phyloP scores from a whole-genome alignment of 2,888 invertebrate species.

The Andrena minutula region DNA sequence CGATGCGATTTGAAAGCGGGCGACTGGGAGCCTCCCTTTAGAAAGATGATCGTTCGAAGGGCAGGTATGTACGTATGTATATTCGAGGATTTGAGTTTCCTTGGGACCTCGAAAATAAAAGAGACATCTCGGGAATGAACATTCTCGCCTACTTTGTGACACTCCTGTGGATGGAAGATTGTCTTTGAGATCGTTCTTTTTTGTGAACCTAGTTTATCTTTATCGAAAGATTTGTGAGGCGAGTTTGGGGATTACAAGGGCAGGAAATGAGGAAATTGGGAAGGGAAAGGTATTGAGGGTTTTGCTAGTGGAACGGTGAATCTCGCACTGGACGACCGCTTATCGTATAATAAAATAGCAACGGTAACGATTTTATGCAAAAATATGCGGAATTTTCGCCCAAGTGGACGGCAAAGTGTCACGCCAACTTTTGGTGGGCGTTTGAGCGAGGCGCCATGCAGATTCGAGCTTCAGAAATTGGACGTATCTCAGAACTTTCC shows the following conservation, averaged over 20 bases:
- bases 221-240: too few relatives aligned
- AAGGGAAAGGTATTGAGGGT: slow-evolving; percentile 3
- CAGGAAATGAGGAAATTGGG: slow-evolving; percentile 11
- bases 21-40: not conserved
- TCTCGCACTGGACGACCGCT: slow-evolving; percentile 30
- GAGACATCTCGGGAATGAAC: too few relatives aligned
- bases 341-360: slow-evolving; percentile 59
- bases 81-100: too few relatives aligned
- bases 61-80: too few relatives aligned
- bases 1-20: slow-evolving; percentile 7
- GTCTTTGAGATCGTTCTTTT: too few relatives aligned
- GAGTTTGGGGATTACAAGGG: not conserved
- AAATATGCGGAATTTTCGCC: slow-evolving; percentile 65
- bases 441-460: slow-evolving; percentile 30
- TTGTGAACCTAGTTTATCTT: too few relatives aligned
- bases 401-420: slow-evolving; percentile 45
- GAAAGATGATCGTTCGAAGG: too few relatives aligned
- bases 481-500: slow-evolving; percentile 31
- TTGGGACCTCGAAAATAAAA: too few relatives aligned
- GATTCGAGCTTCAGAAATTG: slow-evolving; percentile 57
- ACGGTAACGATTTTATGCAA: slow-evolving; percentile 61
- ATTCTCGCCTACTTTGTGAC: too few relatives aligned
- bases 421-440: slow-evolving; percentile 40
- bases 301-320: slow-evolving; percentile 31
- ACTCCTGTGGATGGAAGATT: too few relatives aligned